Base-by-base conservation (phyloP, 2,797 vertebrate species). In the Myoxocephalus aenaeus region DNA sequence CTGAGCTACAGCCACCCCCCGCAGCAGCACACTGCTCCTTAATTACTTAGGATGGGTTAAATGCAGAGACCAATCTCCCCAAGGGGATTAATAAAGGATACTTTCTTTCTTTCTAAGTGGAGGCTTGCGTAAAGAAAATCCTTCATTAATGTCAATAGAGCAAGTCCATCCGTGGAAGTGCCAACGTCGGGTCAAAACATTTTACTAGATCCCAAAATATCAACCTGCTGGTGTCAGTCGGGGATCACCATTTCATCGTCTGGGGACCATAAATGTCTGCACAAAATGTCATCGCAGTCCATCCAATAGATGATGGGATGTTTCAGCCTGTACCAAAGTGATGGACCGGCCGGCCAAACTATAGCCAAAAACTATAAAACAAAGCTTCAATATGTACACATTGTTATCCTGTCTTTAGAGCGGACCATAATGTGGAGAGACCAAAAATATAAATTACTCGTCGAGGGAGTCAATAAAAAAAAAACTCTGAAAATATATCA, bases 391-490 rank as follows among this genome's bases (percentile, higher is more conserved):
- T 25, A 65, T 4, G 22, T 6, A 44, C 14, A 51, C 29, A n/a
- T 38, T 14, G 29, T 57, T 70, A 29, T 59, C 34, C 54, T 69
- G 67, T 3, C 9, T 56, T 69, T 25, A 61, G n/a, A 42, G 3
- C 50, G 4, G 25, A 29, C 36, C 13, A 9, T 67, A 18, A 4
- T 75, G 25, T 27, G 25, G n/a, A 8, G 27, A 40, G 22, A 27
- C 73, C 36, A 61, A 51, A 65, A 65, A 73, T 20, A 73, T 13
- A 58, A 44, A 62, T 57, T 63, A 74, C 51, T 62, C 48, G 27
- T 70, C 63, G 11, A 50, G 11, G 56, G 32, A 70, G 76, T 83
- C 51, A 66, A 82, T 77, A 74, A 85, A 87, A 67, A 75, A 80
- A 34, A 73, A 27, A 63, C 48, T 53, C 9, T 59, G 22, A 79